These are phyloP conservation scores for Agrochola lychnidis DNA, from an alignment of 2,888 invertebrate genomes.

Conservation along the genomic window DNA sequence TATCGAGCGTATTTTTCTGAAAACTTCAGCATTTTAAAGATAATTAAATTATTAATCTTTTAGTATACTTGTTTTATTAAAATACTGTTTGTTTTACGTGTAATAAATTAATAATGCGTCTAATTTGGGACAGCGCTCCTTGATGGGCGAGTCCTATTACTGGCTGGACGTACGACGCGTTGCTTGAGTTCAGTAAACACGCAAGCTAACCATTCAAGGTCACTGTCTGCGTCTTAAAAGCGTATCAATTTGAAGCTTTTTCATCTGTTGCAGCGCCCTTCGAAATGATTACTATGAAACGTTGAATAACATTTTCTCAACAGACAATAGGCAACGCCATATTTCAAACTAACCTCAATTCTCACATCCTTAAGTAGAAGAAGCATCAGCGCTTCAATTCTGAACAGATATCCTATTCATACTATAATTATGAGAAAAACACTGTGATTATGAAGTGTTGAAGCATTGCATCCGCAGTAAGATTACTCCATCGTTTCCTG, in stretches of 20 bases:
- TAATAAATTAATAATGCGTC: too few relatives aligned
- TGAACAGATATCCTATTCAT: conserved; percentile 35
- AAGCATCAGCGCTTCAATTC: conserved; percentile 21
- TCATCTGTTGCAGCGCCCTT: background rate
- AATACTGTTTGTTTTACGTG: too few relatives aligned
- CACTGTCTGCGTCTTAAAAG: too few relatives aligned
- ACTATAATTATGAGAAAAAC: conserved; percentile 35
- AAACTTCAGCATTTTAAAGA: too few relatives aligned
- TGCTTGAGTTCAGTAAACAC: too few relatives aligned
- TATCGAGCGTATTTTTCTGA: too few relatives aligned
- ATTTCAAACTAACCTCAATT: conserved; percentile 7
- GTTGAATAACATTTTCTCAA: background rate
- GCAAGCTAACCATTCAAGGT: too few relatives aligned
- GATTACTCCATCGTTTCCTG: conserved; percentile 62
- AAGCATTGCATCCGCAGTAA: conserved; percentile 47
- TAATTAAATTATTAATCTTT: too few relatives aligned
- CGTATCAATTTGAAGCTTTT: background rate
- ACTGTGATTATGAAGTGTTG: conserved; percentile 37
- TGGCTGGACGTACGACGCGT: too few relatives aligned
- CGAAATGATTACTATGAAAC: background rate
- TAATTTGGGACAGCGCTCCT: too few relatives aligned
- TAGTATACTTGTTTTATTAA: too few relatives aligned
- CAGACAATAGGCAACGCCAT: background rate
- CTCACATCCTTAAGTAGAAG: conserved; percentile 30
- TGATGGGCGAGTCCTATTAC: too few relatives aligned